Evolutionary conservation across 37 sponge, comb jelly and placozoan genomes (phyloP).

Genomic region (Halichondria panicea): DNA sequence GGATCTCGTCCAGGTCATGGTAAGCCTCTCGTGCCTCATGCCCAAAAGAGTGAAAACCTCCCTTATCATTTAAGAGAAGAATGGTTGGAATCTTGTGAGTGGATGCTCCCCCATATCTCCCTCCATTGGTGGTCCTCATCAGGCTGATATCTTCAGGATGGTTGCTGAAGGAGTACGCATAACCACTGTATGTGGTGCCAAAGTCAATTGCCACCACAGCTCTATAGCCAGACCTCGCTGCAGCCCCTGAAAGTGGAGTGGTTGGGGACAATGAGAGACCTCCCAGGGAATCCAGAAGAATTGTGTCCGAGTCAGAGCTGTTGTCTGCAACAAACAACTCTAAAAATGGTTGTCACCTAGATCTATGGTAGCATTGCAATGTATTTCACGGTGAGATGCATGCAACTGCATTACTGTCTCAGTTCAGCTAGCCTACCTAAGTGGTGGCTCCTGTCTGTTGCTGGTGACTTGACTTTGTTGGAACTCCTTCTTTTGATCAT

Average conservation of each 20-base stretch:
- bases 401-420: too few species aligned
- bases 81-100: conserved; percentile 57
- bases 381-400: too few species aligned
- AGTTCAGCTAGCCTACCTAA: too few species aligned
- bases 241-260: not conserved
- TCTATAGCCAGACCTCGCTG: not conserved
- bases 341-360: too few species aligned
- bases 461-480: too few species aligned
- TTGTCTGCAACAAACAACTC: too few species aligned
- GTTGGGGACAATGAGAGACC: not conserved
- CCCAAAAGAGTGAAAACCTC: conserved; percentile 68
- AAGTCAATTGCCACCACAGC: conserved; percentile 71
- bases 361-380: too few species aligned
- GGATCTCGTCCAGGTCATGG: conserved; percentile 54
- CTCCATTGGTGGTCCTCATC: conserved; percentile 42
- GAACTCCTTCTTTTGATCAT: too few species aligned
- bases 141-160: conserved; percentile 57
- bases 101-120: conserved; percentile 5
- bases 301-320: conserved; percentile 30
- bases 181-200: conserved; percentile 76
- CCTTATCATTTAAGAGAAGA: conserved; percentile 46
- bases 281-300: conserved; percentile 8
- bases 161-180: conserved; percentile 59
- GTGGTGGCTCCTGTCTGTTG: too few species aligned
- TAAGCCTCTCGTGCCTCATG: conserved; percentile 66